Evolutionary conservation across 2,888 invertebrate species (phyloP).

Genomic region (Oithona nana): DNA sequence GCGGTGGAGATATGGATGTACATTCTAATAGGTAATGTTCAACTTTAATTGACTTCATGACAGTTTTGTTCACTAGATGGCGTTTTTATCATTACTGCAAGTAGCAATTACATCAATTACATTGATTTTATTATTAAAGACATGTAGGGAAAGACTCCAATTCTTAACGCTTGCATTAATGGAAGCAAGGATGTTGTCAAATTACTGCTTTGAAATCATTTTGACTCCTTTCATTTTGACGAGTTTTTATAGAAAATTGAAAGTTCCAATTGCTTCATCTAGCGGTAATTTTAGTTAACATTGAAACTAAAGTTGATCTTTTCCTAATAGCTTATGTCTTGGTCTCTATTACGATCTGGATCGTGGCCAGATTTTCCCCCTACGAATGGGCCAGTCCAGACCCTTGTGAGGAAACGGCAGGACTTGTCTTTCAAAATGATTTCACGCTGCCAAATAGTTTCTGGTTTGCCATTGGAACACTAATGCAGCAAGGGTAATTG

Average conservation of each 20-base stretch:
- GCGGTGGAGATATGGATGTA: slow-evolving; percentile 71
- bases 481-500: slow-evolving; percentile 35
- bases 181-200: too few relatives aligned
- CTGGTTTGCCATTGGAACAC: slow-evolving; percentile 39
- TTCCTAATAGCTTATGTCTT: slow-evolving; percentile 56
- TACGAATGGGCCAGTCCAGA: slow-evolving; percentile 36
- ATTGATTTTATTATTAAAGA: neutral
- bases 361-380: slow-evolving; percentile 57
- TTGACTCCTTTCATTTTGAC: neutral
- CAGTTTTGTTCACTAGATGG: slow-evolving; percentile 28
- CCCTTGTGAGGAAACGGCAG: slow-evolving; percentile 23
- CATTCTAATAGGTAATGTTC: too few relatives aligned
- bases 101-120: too few relatives aligned
- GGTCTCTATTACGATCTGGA: slow-evolving; percentile 55
- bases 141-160: neutral
- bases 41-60: too few relatives aligned
- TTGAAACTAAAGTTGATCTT: too few relatives aligned
- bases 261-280: too few relatives aligned
- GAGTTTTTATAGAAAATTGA: neutral
- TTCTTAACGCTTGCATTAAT: too few relatives aligned
- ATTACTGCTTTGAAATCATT: too few relatives aligned
- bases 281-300: too few relatives aligned
- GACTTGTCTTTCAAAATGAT: slow-evolving; percentile 31
- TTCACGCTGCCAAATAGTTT: slow-evolving; percentile 36
- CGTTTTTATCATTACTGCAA: neutral